Evolutionary conservation across 2,888 invertebrate genomes (phyloP).

Genomic region (Macropis europaea): DNA sequence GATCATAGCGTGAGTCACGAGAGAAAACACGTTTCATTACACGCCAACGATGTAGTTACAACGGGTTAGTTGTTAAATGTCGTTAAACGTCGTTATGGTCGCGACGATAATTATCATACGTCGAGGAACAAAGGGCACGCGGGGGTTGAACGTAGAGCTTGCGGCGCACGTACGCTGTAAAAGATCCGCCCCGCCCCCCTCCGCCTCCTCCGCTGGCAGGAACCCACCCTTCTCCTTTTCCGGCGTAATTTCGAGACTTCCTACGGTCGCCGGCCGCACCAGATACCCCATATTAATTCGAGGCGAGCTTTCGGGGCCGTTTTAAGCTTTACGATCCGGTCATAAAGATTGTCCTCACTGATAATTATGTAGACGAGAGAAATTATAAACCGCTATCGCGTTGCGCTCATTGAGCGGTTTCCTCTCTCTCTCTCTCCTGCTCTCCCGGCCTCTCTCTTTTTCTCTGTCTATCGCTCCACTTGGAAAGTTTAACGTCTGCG

Average conservation of each 20-base stretch:
- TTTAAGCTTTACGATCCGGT: conserved; percentile 69
- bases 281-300: conserved; percentile 64
- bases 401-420: conserved; percentile 30
- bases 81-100: conserved; percentile 66
- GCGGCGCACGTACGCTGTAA: conserved; percentile 46
- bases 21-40: conserved; percentile 64
- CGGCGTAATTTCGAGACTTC: conserved; percentile 61
- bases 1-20: conserved; percentile 48
- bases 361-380: conserved; percentile 68
- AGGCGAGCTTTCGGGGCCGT: conserved; percentile 59
- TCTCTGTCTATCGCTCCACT: too few relatives aligned
- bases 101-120: conserved; percentile 64
- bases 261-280: conserved; percentile 40
- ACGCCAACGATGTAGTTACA: conserved; percentile 62
- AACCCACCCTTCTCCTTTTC: conserved; percentile 17
- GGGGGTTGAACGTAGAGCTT: conserved; percentile 18
- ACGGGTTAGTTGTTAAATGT: conserved; percentile 65
- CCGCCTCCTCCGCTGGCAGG: not conserved
- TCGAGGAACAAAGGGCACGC: conserved; percentile 46
- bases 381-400: conserved; percentile 68
- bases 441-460: too few relatives aligned
- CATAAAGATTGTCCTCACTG: conserved; percentile 71
- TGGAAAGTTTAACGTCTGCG: conserved; percentile 1
- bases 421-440: too few relatives aligned
- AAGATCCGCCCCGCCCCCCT: conserved; percentile 39